Percentiles rank a stretch among this genome's conserved stretches.
Conservation (phyloP, 2,113 vertebrate genomes). For the Oenanthe melanoleuca region DNA sequence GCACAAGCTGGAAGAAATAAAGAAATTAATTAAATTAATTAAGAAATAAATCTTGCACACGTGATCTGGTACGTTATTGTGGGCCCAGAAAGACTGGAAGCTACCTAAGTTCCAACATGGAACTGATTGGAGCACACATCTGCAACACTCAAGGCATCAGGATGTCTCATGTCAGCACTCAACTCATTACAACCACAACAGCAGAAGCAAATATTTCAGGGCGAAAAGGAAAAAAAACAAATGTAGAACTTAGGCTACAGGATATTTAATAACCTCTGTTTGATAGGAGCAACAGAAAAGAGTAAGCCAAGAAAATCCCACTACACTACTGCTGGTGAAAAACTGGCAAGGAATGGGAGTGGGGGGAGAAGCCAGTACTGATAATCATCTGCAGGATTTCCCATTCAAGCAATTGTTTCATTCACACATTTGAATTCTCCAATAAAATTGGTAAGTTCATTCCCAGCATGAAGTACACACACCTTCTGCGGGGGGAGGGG, state of each 20-base stretch:
- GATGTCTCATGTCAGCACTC: neutral
- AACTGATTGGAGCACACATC: neutral
- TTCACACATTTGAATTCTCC: neutral
- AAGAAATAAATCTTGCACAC: neutral
- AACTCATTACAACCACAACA: neutral
- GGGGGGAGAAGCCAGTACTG: neutral
- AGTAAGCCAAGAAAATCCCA: neutral
- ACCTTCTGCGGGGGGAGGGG: neutral
- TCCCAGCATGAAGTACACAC: neutral
- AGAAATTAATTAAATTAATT: too few relatives aligned
- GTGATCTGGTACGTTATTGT: neutral
- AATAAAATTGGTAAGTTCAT: neutral
- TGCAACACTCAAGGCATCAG: neutral
- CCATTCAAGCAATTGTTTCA: neutral
- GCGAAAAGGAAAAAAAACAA: accelerated
- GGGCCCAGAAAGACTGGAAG: neutral
- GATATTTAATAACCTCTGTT: neutral
- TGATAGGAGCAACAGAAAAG: neutral
- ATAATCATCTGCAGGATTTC: neutral
- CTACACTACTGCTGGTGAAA: neutral
- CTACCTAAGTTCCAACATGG: neutral
- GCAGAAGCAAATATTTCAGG: neutral
- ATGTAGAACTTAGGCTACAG: neutral
- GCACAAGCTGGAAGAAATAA: neutral
- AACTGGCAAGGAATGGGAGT: neutral